These are phyloP conservation scores for Automeris io DNA, from an alignment of 2,888 invertebrate genomes.

Conservation along the genomic window DNA sequence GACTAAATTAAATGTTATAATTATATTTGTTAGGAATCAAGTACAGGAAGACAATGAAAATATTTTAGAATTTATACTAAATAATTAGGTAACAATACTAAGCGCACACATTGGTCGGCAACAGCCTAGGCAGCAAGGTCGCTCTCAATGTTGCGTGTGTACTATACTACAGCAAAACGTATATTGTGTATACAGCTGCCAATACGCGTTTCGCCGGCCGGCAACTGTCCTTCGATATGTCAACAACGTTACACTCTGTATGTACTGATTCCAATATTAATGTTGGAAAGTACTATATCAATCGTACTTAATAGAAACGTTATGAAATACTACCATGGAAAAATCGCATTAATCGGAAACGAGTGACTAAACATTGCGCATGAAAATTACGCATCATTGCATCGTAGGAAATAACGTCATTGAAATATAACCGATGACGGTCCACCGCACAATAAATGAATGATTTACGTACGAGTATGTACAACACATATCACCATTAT, in stretches of 20 bases:
- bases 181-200: constrained; percentile 41
- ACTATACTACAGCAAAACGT: constrained; percentile 23
- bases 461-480: too few relatives aligned
- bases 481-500: constrained; percentile 30
- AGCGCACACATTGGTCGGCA: constrained; percentile 34
- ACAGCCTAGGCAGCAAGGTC: constrained; percentile 63
- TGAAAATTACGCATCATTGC: not conserved
- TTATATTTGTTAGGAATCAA: not conserved
- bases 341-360: not conserved
- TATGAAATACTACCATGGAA: not conserved
- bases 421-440: constrained; percentile 19
- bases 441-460: constrained; percentile 12
- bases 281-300: not conserved
- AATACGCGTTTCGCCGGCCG: not conserved
- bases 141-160: constrained; percentile 55
- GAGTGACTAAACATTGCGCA: not conserved
- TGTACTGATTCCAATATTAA: not conserved
- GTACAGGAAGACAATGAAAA: not conserved
- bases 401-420: constrained; percentile 32
- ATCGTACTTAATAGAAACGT: not conserved
- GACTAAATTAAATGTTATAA: too few relatives aligned
- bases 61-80: constrained; percentile 11
- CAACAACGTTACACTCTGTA: not conserved
- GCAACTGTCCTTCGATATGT: not conserved
- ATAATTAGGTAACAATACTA: constrained; percentile 29